phyloP scores from a whole-genome alignment of 2,113 vertebrate species.

The Cervus canadensis region DNA sequence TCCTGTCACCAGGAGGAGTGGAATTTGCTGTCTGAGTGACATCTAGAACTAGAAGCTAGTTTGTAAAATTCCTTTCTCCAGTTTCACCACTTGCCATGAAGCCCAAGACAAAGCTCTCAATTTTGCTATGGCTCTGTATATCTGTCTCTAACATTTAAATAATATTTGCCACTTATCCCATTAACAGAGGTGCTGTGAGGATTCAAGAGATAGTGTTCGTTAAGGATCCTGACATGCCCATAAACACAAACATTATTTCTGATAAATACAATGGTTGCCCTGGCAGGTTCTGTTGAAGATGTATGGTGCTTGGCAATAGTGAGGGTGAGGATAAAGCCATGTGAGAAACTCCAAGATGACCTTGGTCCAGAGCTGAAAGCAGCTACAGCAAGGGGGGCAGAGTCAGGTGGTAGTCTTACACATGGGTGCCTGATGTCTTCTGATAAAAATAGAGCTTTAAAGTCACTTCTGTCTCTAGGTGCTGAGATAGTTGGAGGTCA shows the following conservation, averaged over 20 bases:
- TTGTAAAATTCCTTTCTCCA: neutral
- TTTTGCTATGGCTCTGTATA: neutral
- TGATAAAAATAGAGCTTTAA: constrained; percentile 12
- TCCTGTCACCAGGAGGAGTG: neutral
- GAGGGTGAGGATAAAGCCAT: neutral
- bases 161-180: neutral
- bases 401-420: neutral
- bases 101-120: neutral
- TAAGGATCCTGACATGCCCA: neutral
- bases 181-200: neutral
- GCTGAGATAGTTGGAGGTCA: neutral
- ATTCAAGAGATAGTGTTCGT: neutral
- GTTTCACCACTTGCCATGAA: neutral
- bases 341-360: neutral
- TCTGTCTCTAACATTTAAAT: neutral
- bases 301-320: neutral
- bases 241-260: neutral
- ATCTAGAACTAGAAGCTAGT: neutral
- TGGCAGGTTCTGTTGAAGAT: neutral
- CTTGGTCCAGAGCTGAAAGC: neutral
- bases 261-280: neutral
- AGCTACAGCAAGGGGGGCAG: neutral
- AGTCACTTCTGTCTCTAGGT: neutral
- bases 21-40: neutral
- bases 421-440: neutral